Evolutionary conservation across 1,140 invertebrate genomes (phyloP), one percentile per base, ranked within the genome.

Genomic region (Babylonia areolata): DNA sequence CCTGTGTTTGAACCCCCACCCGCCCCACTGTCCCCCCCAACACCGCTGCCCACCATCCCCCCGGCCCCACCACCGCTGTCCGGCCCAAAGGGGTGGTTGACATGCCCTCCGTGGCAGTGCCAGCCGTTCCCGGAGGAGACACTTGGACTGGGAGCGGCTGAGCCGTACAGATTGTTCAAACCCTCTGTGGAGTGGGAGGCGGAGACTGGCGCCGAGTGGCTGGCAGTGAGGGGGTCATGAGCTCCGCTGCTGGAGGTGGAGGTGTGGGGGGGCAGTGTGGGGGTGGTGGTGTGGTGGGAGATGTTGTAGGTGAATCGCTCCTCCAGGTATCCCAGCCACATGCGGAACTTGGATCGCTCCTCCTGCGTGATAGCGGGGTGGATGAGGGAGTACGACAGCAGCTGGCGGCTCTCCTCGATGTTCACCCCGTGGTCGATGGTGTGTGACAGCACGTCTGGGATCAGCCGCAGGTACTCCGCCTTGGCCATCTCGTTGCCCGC

Each of bases 341-440:
- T 96, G 87, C 96, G 96, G 64, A 97, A 94, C 91, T 92, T 94
- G 84, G 94, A 95, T 90, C 97, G 96, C 91, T 98, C 97, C 85
- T 97, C 96, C 90, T 95, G 96, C 87, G 96, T 96, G 89, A 98
- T 96, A 54, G 97, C 98, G n/a, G 98, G 98, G 95, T 99, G 98
- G 90, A 99, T 98, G 86, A 98, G 96, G 86, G 97, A 96, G 93
- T 98, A 99, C 1, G 97, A 97, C 86, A 99, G 95, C 77, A 98
- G 95, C 94, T 95, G 95, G 28, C 95, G 90, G 88, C 95, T 95
- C 90, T 97, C 96, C 92, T 97, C 96, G 58, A 96, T 96, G 85
- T 96, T 95, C 83, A 95, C 95, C 88, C 96, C 95, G 73, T 96
- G 95, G 81, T 95, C 95, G 85, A 96, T 95, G 88, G 95, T 96